Base-by-base conservation (phyloP, 2,797 vertebrate genomes). In the Enteromius trimaculatus region DNA sequence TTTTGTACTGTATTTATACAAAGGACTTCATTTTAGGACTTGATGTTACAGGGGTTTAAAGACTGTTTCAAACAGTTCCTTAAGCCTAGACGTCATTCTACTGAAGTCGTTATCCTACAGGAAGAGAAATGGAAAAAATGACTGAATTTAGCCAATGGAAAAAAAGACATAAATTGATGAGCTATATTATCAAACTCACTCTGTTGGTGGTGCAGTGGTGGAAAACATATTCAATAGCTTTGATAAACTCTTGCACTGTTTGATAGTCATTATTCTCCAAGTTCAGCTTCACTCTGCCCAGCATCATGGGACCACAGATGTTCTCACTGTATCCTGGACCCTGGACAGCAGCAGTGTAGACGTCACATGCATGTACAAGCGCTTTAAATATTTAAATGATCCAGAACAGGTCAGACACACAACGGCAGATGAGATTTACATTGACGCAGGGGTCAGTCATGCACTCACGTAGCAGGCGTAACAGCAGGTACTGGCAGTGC, bases 171-270 rank as follows among this genome's bases (percentile, higher is more conserved):
- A 7, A 13, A 39, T 23, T 62, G 6, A 44, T 76, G 23, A 39
- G 13, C 10, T 42, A 26, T 13, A 26, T 62, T 29, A 23, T 7
- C 26, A 47, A 74, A 74, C 69, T 81, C 29, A 81, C 80, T 29
- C 69, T 60, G 2, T 51, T 49, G 39, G 80, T 23, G 2, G 55
- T 64, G 55, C 26, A 49, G 1, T 74, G 53, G 44, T 81, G 69
- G n/a, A 81, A 62, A 37, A 81, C 70, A 0, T 81, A 62, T 39
- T 81, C 69, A n/a, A 81, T 51, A 64, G 62, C 80, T 1, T 29
- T 62, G 42, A 79, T 26, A 76, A 91, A 89, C 60, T 86, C 34
- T 3, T 39, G 31, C 62, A 91, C 79, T 16, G 78, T 84, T 14
- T 53, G 23, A 60, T 90, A 91, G 4, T 26, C 2, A 0, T 79